Evolutionary conservation across 2,797 vertebrate genomes (phyloP).

Genomic region (Alauda arvensis): DNA sequence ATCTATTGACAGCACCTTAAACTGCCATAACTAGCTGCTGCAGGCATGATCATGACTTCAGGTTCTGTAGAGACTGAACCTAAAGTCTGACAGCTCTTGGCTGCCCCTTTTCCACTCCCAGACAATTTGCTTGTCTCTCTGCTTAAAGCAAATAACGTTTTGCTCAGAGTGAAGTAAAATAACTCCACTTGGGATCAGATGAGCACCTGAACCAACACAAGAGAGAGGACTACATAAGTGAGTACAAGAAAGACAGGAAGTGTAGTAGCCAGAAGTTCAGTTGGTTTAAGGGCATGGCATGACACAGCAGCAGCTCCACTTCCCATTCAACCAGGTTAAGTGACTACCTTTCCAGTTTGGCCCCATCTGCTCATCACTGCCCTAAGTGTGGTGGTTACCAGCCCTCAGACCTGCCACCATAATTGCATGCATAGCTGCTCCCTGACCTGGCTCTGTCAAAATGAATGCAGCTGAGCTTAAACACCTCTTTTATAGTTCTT

Average conservation of each 20-base stretch:
- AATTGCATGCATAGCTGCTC: conserved; percentile 50
- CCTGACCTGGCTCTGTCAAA: conserved; percentile 59
- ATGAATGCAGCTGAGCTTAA: conserved; percentile 56
- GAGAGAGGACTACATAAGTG: neutral
- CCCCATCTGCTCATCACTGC: conserved; percentile 49
- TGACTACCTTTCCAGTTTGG: conserved; percentile 10
- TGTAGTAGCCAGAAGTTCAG: neutral
- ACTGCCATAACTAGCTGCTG: neutral
- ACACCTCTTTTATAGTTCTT: conserved; percentile 65
- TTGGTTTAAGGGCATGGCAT: neutral
- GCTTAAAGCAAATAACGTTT: neutral
- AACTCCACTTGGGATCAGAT: neutral
- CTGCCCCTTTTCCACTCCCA: neutral
- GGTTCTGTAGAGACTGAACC: neutral
- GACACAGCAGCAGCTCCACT: neutral
- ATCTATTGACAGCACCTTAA: neutral
- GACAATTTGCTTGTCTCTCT: neutral
- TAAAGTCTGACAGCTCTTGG: neutral
- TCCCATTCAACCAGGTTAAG: conserved; percentile 32
- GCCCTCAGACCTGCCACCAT: conserved; percentile 10
- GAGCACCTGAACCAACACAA: neutral
- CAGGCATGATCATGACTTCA: neutral
- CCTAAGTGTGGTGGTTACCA: neutral
- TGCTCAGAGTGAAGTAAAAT: neutral
- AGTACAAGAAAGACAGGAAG: neutral